Evolutionary conservation across 64 coral and sea anemone genomes (phyloP).

Genomic region (Montipora efflorescens): DNA sequence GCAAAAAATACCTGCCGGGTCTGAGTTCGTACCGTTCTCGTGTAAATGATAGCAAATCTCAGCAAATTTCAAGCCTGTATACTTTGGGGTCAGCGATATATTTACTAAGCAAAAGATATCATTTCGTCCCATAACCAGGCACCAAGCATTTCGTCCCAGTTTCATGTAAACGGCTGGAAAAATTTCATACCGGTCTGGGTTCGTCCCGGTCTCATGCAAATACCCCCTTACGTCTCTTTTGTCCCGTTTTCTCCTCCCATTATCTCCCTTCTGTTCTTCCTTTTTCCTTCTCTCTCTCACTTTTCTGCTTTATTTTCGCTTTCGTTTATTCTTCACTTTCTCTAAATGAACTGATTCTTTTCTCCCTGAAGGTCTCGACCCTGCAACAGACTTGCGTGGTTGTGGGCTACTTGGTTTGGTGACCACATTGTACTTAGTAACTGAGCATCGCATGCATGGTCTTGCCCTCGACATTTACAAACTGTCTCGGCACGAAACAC

Average conservation of each 20-base stretch:
- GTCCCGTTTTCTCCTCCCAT: not conserved
- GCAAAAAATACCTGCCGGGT: too few species aligned
- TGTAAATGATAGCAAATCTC: too few species aligned
- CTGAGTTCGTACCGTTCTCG: too few species aligned
- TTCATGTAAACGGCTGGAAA: too few species aligned
- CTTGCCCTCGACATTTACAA: conserved; percentile 95
- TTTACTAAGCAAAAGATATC: too few species aligned
- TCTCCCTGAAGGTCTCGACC: conserved; percentile 75
- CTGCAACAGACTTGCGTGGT: conserved; percentile 92
- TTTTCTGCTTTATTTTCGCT: not conserved
- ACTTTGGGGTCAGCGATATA: too few species aligned
- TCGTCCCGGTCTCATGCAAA: too few species aligned
- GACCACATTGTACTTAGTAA: conserved; percentile 86
- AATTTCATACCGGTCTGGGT: too few species aligned
- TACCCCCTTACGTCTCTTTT: not conserved
- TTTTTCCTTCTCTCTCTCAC: not conserved
- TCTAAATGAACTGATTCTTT: not conserved
- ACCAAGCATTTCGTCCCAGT: too few species aligned
- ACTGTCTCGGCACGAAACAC: conserved; percentile 96
- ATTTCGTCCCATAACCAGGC: too few species aligned
- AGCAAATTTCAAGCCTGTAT: too few species aligned
- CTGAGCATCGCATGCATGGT: conserved; percentile 76
- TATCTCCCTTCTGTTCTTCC: not conserved
- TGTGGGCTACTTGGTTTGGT: conserved; percentile 94
- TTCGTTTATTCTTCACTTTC: not conserved